Conservation (phyloP, 2,797 vertebrate genomes). For the Hephaestus fuliginosus region DNA sequence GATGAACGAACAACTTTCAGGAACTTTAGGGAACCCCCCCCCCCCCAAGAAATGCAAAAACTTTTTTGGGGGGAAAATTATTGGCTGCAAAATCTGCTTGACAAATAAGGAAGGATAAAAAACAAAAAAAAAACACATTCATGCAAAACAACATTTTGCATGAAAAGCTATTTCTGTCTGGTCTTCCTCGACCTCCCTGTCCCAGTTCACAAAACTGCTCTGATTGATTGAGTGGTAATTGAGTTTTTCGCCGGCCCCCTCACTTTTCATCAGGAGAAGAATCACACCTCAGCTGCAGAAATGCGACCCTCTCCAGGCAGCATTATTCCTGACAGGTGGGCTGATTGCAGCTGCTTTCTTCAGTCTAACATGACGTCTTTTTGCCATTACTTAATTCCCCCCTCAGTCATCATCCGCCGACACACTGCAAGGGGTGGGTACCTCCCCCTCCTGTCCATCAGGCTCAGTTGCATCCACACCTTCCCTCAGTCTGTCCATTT, state of each 20-base stretch:
- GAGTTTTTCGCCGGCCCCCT: conserved; percentile 69
- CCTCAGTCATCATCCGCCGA: conserved; percentile 63
- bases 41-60: background rate
- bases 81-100: conserved; percentile 14
- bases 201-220: conserved; percentile 37
- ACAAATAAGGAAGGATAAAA: conserved; percentile 1
- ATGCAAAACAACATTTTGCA: conserved; percentile 33
- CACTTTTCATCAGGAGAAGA: conserved; percentile 70
- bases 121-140: conserved; percentile 13
- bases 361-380: conserved; percentile 69
- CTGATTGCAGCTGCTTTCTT: conserved; percentile 73
- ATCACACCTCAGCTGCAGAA: conserved; percentile 58
- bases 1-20: conserved; percentile 35
- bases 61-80: conserved; percentile 8
- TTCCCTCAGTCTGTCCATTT: conserved; percentile 23
- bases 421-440: conserved; percentile 45
- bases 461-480: conserved; percentile 38
- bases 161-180: conserved; percentile 39
- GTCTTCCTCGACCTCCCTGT: conserved; percentile 18
- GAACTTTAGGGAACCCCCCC: conserved; percentile 14
- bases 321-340: conserved; percentile 71
- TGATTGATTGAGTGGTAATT: conserved; percentile 72
- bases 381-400: conserved; percentile 68
- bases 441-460: conserved; percentile 50
- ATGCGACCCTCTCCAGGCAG: conserved; percentile 54